Evolutionary conservation across 2,888 invertebrate genomes (phyloP).

Genomic region (Drosophila macrothrix): DNA sequence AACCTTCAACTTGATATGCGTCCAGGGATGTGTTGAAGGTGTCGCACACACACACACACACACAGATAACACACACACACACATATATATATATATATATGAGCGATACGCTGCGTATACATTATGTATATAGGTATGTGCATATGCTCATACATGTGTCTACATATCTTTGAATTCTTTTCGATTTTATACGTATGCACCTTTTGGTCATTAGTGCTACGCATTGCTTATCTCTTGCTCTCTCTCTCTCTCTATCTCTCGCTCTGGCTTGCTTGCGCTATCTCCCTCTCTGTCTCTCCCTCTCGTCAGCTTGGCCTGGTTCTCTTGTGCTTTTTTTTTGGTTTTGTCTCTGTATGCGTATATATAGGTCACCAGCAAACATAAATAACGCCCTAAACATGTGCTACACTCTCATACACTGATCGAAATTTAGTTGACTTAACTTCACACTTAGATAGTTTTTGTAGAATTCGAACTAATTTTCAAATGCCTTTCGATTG

Average conservation of each 20-base stretch:
- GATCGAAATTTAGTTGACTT: conserved; percentile 6
- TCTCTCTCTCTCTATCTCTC: neutral
- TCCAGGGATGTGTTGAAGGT: conserved; percentile 82
- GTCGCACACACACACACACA: conserved; percentile 43
- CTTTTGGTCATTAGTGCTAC: conserved; percentile 40
- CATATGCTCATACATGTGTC: neutral
- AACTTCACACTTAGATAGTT: neutral
- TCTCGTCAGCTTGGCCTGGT: neutral
- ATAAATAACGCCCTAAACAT: conserved; percentile 64
- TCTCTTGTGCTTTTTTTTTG: neutral
- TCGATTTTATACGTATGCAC: conserved; percentile 19
- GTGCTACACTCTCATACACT: conserved; percentile 29
- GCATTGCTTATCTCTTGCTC: conserved; percentile 11
- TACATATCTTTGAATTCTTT: conserved; percentile 25
- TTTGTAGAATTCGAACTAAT: neutral
- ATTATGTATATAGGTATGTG: neutral
- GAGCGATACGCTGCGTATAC: conserved; percentile 4
- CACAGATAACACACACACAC: conserved; percentile 25
- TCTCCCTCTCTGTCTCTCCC: neutral
- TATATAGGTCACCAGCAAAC: conserved; percentile 70
- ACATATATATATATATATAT: conserved; percentile 4
- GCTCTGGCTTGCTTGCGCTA: neutral
- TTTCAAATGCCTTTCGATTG: neutral
- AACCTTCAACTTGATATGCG: conserved; percentile 83
- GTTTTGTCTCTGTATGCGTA: conserved; percentile 12